A percentile compares a stretch with the other conserved stretches of the same genome.
phyloP scores from a whole-genome alignment of 2,888 invertebrate species.

The Drosophila phalerata region DNA sequence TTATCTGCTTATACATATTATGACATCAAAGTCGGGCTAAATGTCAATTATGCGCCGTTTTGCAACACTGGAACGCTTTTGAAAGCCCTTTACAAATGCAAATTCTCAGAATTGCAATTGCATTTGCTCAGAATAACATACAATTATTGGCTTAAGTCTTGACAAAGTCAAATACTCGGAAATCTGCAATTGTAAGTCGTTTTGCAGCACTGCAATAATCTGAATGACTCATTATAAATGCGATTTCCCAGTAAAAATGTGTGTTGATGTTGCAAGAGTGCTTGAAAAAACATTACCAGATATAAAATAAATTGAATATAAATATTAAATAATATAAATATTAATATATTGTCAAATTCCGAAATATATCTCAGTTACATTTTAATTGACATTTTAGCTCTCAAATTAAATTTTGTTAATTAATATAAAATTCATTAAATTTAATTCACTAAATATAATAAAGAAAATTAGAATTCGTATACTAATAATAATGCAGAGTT shows the following conservation, averaged over 20 bases:
- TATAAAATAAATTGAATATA: too few relatives aligned
- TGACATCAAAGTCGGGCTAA: background rate
- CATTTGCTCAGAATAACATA: background rate
- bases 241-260: background rate
- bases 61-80: conserved; percentile 2
- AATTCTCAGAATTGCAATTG: background rate
- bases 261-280: too few relatives aligned
- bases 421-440: too few relatives aligned
- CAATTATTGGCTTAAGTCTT: background rate
- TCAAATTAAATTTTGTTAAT: too few relatives aligned
- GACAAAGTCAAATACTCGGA: background rate
- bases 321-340: too few relatives aligned
- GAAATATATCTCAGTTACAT: background rate
- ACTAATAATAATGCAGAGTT: background rate
- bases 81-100: background rate
- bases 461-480: too few relatives aligned
- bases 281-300: too few relatives aligned
- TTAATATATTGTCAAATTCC: too few relatives aligned
- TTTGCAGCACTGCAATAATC: background rate
- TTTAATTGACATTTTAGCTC: too few relatives aligned
- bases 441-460: too few relatives aligned
- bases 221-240: background rate
- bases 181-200: background rate
- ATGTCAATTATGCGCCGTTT: background rate
- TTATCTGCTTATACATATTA: background rate